phyloP scores from a whole-genome alignment of 2,888 invertebrate species.

The Acanthosoma haemorrhoidale region DNA sequence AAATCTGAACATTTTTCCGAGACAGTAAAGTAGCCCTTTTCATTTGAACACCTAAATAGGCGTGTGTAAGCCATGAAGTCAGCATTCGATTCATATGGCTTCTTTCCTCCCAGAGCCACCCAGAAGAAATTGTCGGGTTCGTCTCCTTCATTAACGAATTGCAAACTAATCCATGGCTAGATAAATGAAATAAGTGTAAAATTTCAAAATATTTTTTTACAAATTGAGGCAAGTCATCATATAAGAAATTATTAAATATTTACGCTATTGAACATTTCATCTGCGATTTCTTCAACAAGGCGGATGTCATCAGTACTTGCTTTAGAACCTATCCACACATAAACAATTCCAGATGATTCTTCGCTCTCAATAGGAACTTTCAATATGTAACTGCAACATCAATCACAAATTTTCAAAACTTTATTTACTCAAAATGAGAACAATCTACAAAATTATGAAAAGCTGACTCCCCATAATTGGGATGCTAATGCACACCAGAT shows the following conservation, averaged over 20 bases:
- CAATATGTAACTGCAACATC: conserved; percentile 69
- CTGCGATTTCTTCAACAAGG: conserved; percentile 84
- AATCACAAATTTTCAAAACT: conserved; percentile 15
- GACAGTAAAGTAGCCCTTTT: conserved; percentile 97
- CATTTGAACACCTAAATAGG: conserved; percentile 96
- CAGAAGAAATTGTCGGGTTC: conserved; percentile 99
- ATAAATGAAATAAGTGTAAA: conserved; percentile 22
- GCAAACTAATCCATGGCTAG: conserved; percentile 53
- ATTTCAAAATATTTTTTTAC: neutral
- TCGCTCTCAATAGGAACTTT: conserved; percentile 82
- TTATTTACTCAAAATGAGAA: neutral
- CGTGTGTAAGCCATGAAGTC: conserved; percentile 89
- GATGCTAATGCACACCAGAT: no score
- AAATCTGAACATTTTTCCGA: conserved; percentile 98
- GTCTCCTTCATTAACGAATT: conserved; percentile 85
- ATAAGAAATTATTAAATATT: conserved; percentile 40
- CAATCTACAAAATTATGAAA: neutral
- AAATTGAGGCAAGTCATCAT: neutral
- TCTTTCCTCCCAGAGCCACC: conserved; percentile 89
- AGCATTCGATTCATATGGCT: conserved; percentile 81
- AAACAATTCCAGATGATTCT: conserved; percentile 75
- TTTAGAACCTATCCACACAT: conserved; percentile 90
- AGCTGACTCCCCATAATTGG: no score
- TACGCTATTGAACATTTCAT: conserved; percentile 86
- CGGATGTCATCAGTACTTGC: conserved; percentile 78